Base-by-base conservation (phyloP, 2,113 vertebrate species). In the Morone chrysops region DNA sequence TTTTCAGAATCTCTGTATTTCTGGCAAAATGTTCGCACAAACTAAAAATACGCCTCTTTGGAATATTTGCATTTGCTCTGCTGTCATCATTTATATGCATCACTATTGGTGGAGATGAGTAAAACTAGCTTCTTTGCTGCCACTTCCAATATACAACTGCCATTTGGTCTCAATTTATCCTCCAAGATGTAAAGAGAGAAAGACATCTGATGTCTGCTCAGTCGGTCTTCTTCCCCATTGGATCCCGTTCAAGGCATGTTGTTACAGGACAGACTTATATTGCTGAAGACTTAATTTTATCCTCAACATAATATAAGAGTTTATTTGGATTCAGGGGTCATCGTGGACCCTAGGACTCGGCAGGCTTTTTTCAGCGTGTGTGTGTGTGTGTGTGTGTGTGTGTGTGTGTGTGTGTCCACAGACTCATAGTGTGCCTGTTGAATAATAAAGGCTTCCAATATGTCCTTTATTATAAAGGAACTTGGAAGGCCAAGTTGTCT, bases 401-500 rank as follows among this genome's bases (percentile, higher is more conserved):
- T 38, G 56, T 54, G 45, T 43, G 60, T 38, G 41, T 65, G 40
- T 70, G 4, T 14, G 57, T 47, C 73, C 6, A 38, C 61, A 54
- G 53, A 13, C 38, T 14, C 9, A 12, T 25, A 18, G 80, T 65
- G 60, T 67, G 70, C 50, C 36, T 62, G 63, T 31, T 62, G 40
- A 80, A 75, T 83, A 87, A 79, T 87, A 75, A 79, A 67, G 25
- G 38, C 80, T 75, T 75, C 85, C 82, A 86, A 71, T 85, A 59
- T 82, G 70, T 69, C 83, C 70, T 89, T 91, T 87, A 87, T 89
- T 91, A 88, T 62, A 38, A 86, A 83, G 65, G 53, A 82, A 84
- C 80, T 74, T 88, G n/a, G 50, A 87, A 87, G 68, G 62, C 75
- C 70, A 83, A 80, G 70, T 72, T 84, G 90, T 81, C 87, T 83